Evolutionary conservation across 2,888 invertebrate genomes (phyloP).

Genomic region (Dryobota labecula): DNA sequence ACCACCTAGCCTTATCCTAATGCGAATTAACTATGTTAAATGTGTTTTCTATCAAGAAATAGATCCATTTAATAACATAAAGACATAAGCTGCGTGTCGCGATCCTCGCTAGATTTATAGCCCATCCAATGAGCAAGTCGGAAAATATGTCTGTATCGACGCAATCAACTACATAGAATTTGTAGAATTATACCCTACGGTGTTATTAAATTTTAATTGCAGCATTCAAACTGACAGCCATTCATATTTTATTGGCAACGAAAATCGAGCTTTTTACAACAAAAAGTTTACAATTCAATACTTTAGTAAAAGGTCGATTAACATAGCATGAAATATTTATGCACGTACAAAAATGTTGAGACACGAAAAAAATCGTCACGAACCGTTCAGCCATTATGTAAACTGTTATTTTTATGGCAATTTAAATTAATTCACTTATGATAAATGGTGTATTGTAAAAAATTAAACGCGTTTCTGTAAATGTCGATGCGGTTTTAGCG

Average conservation of each 20-base stretch:
- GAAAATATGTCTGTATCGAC: constrained; percentile 46
- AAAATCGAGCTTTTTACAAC: constrained; percentile 51
- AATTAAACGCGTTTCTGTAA: constrained; percentile 83
- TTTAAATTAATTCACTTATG: constrained; percentile 89
- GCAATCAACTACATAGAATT: constrained; percentile 45
- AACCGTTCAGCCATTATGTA: constrained; percentile 82
- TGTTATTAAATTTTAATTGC: constrained; percentile 61
- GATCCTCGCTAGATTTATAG: constrained; percentile 41
- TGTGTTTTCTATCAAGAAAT: constrained; percentile 48
- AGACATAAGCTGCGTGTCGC: constrained; percentile 47
- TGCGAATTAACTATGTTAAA: constrained; percentile 28
- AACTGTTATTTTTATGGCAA: constrained; percentile 86
- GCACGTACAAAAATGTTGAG: constrained; percentile 72
- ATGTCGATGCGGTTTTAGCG: constrained; percentile 80
- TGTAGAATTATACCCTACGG: constrained; percentile 44
- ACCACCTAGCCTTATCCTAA: constrained; percentile 31
- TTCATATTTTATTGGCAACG: constrained; percentile 51
- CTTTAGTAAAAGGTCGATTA: constrained; percentile 66
- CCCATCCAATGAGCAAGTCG: constrained; percentile 43
- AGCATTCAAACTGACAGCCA: constrained; percentile 56
- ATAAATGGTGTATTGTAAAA: constrained; percentile 82
- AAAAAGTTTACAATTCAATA: constrained; percentile 68
- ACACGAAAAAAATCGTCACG: constrained; percentile 70
- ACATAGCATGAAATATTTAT: constrained; percentile 78
- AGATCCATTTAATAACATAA: constrained; percentile 46